phyloP scores from a whole-genome alignment of 30 jellyfish, hydroid and myxozoan genomes.

The Hydra vulgaris region DNA sequence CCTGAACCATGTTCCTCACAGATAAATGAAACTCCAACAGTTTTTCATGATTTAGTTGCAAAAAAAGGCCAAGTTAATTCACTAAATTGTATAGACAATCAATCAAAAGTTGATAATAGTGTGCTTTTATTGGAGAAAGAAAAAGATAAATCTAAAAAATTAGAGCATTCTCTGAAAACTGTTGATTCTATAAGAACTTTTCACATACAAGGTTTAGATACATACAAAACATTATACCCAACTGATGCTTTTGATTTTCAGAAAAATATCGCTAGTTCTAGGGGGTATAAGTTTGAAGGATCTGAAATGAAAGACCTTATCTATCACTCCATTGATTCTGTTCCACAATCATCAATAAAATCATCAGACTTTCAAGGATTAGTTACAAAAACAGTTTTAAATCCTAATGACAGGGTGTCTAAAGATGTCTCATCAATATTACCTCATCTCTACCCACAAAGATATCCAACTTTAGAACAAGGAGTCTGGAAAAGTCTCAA shows the following conservation, averaged over 20 bases:
- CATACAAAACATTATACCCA: slow-evolving; percentile 19
- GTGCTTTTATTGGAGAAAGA: no score
- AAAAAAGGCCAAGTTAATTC: neutral
- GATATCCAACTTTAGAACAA: neutral
- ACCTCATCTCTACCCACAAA: slow-evolving; percentile 20
- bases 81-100: neutral
- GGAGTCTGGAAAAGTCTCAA: neutral
- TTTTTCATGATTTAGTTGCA: neutral
- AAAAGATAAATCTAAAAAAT: no score
- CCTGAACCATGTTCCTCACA: neutral
- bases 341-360: neutral
- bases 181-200: neutral
- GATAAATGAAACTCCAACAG: neutral
- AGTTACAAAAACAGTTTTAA: neutral
- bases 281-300: slow-evolving; percentile 15
- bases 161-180: neutral
- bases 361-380: neutral
- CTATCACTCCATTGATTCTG: slow-evolving; percentile 15
- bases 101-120: no score
- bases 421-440: slow-evolving; percentile 26
- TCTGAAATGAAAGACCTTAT: slow-evolving; percentile 30
- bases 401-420: neutral
- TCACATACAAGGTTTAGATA: slow-evolving; percentile 10
- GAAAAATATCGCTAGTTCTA: neutral
- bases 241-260: neutral